Conservation (phyloP, 2,113 vertebrate species). For the Gobiocypris rarus region DNA sequence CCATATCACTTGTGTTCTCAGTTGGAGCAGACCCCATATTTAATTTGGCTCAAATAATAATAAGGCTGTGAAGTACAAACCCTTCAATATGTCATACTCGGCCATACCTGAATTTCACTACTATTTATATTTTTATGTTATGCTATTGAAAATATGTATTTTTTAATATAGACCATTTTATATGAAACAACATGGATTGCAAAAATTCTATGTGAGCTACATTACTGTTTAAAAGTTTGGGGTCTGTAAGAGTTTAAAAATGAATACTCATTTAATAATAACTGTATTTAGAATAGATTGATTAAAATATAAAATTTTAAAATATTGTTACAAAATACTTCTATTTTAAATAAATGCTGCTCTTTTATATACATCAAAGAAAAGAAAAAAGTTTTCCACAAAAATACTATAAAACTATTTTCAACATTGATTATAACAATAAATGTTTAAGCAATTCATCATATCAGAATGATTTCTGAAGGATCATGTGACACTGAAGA, state of each 20-base stretch:
- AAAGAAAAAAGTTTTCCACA: not conserved
- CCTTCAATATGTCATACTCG: not conserved
- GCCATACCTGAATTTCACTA: not conserved
- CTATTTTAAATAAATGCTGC: not conserved
- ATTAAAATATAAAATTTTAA: not conserved
- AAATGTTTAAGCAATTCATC: not conserved
- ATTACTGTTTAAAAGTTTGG: not conserved
- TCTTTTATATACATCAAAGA: not conserved
- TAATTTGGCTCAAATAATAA: not conserved
- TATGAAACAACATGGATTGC: too few species aligned
- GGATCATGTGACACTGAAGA: not conserved
- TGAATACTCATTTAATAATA: not conserved
- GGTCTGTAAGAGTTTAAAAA: not conserved
- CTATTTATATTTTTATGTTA: not conserved
- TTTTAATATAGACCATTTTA: not conserved
- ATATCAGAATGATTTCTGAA: not conserved
- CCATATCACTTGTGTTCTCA: too few species aligned
- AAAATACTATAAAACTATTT: not conserved
- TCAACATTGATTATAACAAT: not conserved
- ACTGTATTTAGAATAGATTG: too few species aligned
- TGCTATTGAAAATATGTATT: not conserved
- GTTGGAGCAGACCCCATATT: not conserved
- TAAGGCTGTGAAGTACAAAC: not conserved
- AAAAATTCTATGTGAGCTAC: not conserved
- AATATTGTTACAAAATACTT: not conserved